These are phyloP conservation scores for Diaperis boleti DNA, from an alignment of 2,888 invertebrate species.

Conservation along the genomic window DNA sequence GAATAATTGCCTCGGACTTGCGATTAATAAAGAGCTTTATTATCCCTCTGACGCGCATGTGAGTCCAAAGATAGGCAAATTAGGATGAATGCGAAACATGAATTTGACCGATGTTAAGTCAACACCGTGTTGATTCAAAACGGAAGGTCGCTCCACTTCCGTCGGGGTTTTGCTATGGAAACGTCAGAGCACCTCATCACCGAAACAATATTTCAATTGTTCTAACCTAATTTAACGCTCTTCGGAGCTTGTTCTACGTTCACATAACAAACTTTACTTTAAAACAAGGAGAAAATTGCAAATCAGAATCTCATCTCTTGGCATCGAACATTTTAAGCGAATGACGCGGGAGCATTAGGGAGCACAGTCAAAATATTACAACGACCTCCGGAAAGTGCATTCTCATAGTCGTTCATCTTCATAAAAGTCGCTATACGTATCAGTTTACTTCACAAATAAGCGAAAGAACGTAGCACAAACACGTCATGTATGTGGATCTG, in stretches of 20 bases:
- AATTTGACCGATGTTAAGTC: constrained; percentile 3
- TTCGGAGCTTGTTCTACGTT: constrained; percentile 11
- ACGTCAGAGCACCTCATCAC: constrained; percentile 9
- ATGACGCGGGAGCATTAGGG: background rate
- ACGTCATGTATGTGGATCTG: no score
- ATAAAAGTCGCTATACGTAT: no score
- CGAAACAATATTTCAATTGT: constrained; percentile 26
- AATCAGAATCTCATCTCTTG: constrained; percentile 14
- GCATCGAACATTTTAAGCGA: constrained; percentile 3
- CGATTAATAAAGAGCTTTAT: constrained; percentile 34
- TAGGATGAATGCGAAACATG: constrained; percentile 15
- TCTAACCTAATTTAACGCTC: constrained; percentile 4
- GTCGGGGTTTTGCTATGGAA: no score
- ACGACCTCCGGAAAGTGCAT: no score
- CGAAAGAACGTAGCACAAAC: no score
- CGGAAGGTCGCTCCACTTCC: background rate
- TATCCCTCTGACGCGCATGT: constrained; percentile 15
- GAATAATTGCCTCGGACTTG: constrained; percentile 32
- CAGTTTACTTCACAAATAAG: no score
- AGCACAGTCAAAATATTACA: constrained; percentile 12
- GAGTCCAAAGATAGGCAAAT: constrained; percentile 24
- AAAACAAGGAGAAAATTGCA: constrained; percentile 8
- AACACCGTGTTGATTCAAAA: background rate
- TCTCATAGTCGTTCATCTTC: no score
- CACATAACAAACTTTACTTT: constrained; percentile 15